Percentiles rank a stretch among this genome's conserved stretches.
phyloP scores from a whole-genome alignment of 2,797 vertebrate genomes.

The Peromyscus eremicus region DNA sequence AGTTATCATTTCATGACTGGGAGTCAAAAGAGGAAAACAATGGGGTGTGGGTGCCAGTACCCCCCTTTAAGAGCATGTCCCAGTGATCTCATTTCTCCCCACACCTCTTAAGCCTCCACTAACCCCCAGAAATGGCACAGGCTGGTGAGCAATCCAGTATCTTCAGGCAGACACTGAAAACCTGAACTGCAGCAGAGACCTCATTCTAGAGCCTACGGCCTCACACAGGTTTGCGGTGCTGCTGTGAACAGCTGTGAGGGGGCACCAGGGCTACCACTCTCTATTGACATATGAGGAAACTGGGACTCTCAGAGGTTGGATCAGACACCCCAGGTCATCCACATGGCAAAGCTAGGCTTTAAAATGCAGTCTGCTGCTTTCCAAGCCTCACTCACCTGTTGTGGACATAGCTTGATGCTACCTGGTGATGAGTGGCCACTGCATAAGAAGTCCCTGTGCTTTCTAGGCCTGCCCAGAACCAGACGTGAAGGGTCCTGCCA shows the following conservation, averaged over 20 bases:
- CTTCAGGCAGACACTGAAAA: background rate
- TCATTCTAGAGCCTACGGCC: background rate
- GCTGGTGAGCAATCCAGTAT: background rate
- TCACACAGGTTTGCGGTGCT: background rate
- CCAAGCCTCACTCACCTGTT: background rate
- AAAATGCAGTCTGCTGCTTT: background rate
- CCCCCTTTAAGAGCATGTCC: background rate
- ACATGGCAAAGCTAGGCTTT: background rate
- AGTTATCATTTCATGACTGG: background rate
- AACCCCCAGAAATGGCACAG: background rate
- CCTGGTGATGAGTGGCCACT: background rate
- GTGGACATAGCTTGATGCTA: background rate
- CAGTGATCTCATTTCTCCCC: background rate
- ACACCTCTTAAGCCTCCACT: background rate
- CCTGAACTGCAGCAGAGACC: background rate
- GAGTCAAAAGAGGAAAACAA: background rate
- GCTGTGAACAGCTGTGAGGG: background rate
- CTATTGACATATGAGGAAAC: background rate
- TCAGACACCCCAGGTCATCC: background rate
- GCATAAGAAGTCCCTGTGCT: background rate
- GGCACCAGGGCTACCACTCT: background rate
- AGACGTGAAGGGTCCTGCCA: background rate
- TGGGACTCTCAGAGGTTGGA: background rate
- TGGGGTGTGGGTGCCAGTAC: background rate
- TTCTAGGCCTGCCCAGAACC: background rate